Percentiles rank a stretch among this genome's conserved stretches.
Evolutionary conservation across 2,113 vertebrate genomes (phyloP).

Genomic region (Proteles cristata): DNA sequence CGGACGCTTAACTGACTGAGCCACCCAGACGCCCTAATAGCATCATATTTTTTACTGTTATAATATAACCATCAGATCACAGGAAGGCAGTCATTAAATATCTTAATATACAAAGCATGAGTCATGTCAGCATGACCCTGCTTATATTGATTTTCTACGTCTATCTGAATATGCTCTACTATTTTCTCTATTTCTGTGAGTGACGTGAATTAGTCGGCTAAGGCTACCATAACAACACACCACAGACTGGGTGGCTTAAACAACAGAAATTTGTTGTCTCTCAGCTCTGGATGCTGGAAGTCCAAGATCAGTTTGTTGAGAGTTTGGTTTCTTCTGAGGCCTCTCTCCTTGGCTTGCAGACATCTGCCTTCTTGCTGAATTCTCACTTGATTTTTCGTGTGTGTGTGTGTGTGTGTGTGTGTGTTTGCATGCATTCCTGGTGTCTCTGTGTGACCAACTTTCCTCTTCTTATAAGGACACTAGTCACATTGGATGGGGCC

Average conservation of each 20-base stretch:
- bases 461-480: background rate
- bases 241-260: background rate
- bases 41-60: background rate
- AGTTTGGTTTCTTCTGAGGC: background rate
- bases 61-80: background rate
- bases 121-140: background rate
- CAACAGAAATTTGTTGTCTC: background rate
- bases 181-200: background rate
- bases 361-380: background rate
- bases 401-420: background rate
- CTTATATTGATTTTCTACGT: background rate
- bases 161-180: background rate
- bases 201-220: background rate
- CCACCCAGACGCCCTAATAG: background rate
- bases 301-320: background rate
- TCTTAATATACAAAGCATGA: background rate
- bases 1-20: too few relatives aligned
- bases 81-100: background rate
- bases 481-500: background rate
- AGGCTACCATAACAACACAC: background rate
- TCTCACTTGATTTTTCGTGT: background rate
- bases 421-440: background rate
- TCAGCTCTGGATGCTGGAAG: background rate
- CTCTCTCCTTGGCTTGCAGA: background rate
- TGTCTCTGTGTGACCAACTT: background rate